These are phyloP conservation scores for Lysiphlebus fabarum DNA, from an alignment of 1,140 invertebrate genomes.

Conservation along the genomic window DNA sequence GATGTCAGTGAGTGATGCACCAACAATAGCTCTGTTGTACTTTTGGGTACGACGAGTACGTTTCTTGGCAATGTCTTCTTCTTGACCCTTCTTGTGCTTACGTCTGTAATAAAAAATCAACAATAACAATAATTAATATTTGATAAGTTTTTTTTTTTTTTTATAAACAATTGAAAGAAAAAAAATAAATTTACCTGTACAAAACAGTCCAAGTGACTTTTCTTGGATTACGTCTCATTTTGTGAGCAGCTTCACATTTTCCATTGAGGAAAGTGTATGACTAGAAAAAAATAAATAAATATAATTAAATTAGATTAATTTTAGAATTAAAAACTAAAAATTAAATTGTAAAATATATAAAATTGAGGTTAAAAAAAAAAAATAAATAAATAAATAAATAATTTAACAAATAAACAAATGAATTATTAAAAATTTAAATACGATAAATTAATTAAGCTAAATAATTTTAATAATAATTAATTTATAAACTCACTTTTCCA, in stretches of 20 bases:
- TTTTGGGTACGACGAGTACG: slow-evolving; percentile 92
- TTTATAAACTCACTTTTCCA: slow-evolving; percentile 78
- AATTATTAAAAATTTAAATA: no score
- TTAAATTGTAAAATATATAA: no score
- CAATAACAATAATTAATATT: no score
- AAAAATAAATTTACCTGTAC: slow-evolving; percentile 68
- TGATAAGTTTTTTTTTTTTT: neutral
- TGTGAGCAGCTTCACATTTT: slow-evolving; percentile 92
- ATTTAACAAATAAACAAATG: no score
- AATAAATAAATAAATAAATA: no score
- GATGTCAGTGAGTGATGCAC: slow-evolving; percentile 94
- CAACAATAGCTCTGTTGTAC: slow-evolving; percentile 96
- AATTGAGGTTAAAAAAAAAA: no score
- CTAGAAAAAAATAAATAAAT: slow-evolving; percentile 60
- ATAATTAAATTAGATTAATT: slow-evolving; percentile 35
- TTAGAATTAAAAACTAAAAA: slow-evolving; percentile 3
- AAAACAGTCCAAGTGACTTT: slow-evolving; percentile 99
- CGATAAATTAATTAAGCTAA: no score
- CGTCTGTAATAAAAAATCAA: slow-evolving; percentile 63
- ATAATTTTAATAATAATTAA: no score
- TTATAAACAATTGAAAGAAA: no score
- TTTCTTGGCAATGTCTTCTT: slow-evolving; percentile 92
- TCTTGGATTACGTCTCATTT: slow-evolving; percentile 97
- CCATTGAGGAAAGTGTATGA: slow-evolving; percentile 93
- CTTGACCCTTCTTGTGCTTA: slow-evolving; percentile 98